Conservation (phyloP, 2,113 vertebrate genomes). For the Phainopepla nitens region DNA sequence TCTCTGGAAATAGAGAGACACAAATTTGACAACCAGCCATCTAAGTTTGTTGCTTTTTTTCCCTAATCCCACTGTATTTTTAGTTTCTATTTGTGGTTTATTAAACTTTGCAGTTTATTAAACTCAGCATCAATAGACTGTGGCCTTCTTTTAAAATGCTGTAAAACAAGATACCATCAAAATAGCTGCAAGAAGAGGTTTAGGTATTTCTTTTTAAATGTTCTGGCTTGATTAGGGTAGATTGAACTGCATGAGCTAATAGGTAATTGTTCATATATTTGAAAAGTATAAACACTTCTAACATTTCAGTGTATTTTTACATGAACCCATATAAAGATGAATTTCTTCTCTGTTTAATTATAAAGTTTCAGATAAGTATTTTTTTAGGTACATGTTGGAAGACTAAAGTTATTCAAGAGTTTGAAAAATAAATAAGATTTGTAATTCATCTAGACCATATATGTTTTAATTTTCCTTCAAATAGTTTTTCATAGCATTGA, state of each 20-base stretch:
- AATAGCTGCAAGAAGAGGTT: background rate
- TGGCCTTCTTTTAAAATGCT: background rate
- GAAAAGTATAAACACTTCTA: conserved; percentile 37
- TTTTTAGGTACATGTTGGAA: background rate
- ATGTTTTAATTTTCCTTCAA: background rate
- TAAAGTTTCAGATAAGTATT: background rate
- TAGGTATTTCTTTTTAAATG: conserved; percentile 21
- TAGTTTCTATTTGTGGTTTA: background rate
- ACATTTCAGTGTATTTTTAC: background rate
- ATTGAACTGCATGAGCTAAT: conserved; percentile 20
- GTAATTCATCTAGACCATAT: background rate
- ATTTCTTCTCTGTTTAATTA: background rate
- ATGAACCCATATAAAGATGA: background rate
- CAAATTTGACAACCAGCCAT: background rate
- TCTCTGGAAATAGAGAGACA: background rate
- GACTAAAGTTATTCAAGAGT: background rate
- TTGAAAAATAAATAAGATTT: background rate
- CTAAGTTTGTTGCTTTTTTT: background rate
- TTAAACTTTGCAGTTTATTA: no score
- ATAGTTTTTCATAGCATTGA: background rate
- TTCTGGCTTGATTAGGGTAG: conserved; percentile 34
- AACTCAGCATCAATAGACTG: background rate
- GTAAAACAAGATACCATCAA: background rate
- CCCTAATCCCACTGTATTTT: background rate
- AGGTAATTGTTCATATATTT: conserved; percentile 50